These are phyloP conservation scores for Pollimyrus isidori DNA, from an alignment of 2,113 vertebrate species.

Conservation along the genomic window DNA sequence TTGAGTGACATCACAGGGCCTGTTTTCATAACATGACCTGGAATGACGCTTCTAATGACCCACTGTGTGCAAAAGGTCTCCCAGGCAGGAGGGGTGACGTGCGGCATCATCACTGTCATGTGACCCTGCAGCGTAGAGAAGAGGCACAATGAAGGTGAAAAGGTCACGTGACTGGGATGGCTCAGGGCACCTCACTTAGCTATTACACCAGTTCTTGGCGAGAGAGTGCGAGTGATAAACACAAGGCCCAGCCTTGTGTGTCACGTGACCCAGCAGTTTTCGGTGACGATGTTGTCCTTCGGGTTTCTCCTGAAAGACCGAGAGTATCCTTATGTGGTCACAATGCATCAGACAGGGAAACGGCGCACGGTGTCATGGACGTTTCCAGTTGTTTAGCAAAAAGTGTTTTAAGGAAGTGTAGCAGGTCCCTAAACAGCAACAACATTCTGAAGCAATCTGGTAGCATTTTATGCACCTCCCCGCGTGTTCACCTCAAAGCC, in stretches of 20 bases:
- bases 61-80: not conserved
- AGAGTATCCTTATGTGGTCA: not conserved
- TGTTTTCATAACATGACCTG: slow-evolving; percentile 1
- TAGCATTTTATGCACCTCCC: not conserved
- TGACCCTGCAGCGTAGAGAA: not conserved
- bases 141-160: not conserved
- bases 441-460: not conserved
- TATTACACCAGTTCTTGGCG: not conserved
- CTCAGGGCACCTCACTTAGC: not conserved
- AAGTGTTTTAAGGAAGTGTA: not conserved
- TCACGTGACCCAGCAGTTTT: not conserved
- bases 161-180: not conserved
- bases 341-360: not conserved
- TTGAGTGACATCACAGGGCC: not conserved
- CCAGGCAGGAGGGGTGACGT: not conserved
- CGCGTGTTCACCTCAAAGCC: not conserved
- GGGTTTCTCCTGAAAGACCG: not conserved
- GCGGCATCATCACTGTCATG: slow-evolving; percentile 12
- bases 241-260: not conserved
- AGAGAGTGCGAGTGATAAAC: not conserved
- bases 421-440: not conserved
- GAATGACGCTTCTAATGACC: not conserved
- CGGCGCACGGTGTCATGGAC: not conserved
- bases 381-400: not conserved
- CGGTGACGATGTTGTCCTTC: not conserved